phyloP scores from a whole-genome alignment of 2,113 vertebrate genomes.

The Colaptes auratus region DNA sequence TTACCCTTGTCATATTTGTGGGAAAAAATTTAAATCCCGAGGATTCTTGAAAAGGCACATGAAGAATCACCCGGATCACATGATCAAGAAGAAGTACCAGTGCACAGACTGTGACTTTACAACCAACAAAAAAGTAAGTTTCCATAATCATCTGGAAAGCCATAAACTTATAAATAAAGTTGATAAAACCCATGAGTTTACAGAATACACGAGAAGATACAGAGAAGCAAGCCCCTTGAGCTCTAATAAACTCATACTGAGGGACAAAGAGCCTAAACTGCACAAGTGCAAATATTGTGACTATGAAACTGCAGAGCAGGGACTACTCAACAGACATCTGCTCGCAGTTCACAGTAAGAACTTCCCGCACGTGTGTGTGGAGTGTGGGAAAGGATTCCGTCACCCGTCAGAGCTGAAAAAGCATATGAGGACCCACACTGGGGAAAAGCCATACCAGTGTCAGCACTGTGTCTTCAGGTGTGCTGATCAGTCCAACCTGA shows the following conservation, averaged over 20 bases:
- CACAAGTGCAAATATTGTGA: slow-evolving; percentile 99
- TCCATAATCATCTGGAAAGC: slow-evolving; percentile 98
- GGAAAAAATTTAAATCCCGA: slow-evolving; percentile 98
- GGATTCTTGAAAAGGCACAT: slow-evolving; percentile 99
- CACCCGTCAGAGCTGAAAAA: slow-evolving; percentile 99
- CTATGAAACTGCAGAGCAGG: slow-evolving; percentile 97
- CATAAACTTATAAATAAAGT: slow-evolving; percentile 95
- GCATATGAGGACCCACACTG: slow-evolving; percentile 98
- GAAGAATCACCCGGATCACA: slow-evolving; percentile 99
- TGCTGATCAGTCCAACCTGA: slow-evolving; percentile 97
- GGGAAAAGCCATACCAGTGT: slow-evolving; percentile 98
- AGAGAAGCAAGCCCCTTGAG: slow-evolving; percentile 93
- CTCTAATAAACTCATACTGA: slow-evolving; percentile 96
- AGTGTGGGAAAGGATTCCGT: slow-evolving; percentile 97
- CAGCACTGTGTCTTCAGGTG: slow-evolving; percentile 96
- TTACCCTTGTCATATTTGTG: slow-evolving; percentile 98
- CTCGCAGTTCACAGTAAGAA: slow-evolving; percentile 97
- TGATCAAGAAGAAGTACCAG: slow-evolving; percentile 98
- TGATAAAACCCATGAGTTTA: slow-evolving; percentile 87
- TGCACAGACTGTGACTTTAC: slow-evolving; percentile 99
- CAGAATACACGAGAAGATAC: slow-evolving; percentile 93
- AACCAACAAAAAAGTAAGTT: slow-evolving; percentile 98
- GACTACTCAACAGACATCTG: slow-evolving; percentile 94
- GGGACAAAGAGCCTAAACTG: slow-evolving; percentile 94
- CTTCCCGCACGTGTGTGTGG: slow-evolving; percentile 96